Evolutionary conservation across 2,113 vertebrate species (phyloP), one percentile per base, ranked within the genome.

Genomic region (Channa maculata): DNA sequence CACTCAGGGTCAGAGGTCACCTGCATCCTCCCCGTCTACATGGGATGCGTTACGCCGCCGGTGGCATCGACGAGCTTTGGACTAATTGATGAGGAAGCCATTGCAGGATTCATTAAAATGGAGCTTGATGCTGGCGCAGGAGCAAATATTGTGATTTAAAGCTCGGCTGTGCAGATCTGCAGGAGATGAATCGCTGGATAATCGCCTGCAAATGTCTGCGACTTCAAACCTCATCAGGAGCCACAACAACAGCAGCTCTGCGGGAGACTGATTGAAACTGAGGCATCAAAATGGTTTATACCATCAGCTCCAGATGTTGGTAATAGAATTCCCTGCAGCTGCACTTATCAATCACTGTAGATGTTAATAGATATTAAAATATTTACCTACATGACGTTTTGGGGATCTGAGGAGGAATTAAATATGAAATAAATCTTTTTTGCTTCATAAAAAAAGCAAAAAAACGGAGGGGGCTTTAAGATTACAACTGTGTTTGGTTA

Each of bases 1-100:
- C 52, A 37, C 37, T 6, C 0, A 7, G 57, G 88, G 88, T 87
- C 86, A 75, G 72, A 58, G 90, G 88, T 90, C 86, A 70, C 3
- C 15, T 0, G 66, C 15, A 37, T 55, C 14, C 61, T 34, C 66
- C 5, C 46, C 38, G 10, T 57, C 48, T 57, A 45, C 55, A 55
- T 15, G 33, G 36, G 69, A 71, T 15, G 68, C 11, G 75, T 48
- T 24, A 3, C 33, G n/a, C 45, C 43, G 39, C 50, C 69, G 3
- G 41, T 15, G 39, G 53, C 80, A 14, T 54, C 3, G 53, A 64
- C 15, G 7, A 50, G 45, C 37, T 67, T 68, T 15, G n/a, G 8
- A 41, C 71, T 67, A 77, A 85, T 75, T 72, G 77, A 83, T 68
- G 82, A 88, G 79, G 65, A 77, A 73, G 72, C 53, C 55, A 58